These are phyloP conservation scores for Cryptoleucopteryx plumbea DNA, from an alignment of 2,113 vertebrate species.

Conservation along the genomic window DNA sequence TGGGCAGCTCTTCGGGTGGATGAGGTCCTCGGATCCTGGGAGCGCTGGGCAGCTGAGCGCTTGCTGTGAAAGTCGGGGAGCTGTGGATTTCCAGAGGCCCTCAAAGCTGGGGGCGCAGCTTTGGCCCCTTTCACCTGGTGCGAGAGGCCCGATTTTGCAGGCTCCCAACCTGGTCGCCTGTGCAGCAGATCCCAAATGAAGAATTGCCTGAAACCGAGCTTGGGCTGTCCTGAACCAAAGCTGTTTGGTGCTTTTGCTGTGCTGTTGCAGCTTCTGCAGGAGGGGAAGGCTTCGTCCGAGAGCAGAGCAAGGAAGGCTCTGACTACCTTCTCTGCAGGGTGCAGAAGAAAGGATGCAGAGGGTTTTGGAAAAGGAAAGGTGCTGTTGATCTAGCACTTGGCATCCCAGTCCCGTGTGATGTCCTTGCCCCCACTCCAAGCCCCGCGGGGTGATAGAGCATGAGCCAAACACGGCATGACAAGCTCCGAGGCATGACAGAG, in stretches of 20 bases:
- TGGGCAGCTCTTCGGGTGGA: not conserved
- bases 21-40: no score
- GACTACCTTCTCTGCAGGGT: not conserved
- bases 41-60: fast-evolving
- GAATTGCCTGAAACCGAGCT: not conserved
- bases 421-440: not conserved
- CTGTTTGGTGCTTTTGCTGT: not conserved
- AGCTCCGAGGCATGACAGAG: not conserved
- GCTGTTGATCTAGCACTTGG: not conserved
- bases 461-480: fast-evolving
- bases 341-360: not conserved
- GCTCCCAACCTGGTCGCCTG: fast-evolving
- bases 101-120: no score
- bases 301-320: not conserved
- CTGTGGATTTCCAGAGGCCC: not conserved
- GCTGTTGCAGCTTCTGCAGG: not conserved
- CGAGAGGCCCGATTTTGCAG: fast-evolving
- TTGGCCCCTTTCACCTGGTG: not conserved
- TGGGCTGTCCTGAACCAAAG: not conserved
- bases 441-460: fast-evolving
- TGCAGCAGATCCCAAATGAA: fast-evolving
- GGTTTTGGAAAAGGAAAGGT: not conserved
- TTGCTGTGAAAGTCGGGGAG: not conserved
- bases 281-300: not conserved
- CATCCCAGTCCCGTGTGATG: not conserved